Evolutionary conservation across 2,797 vertebrate species (phyloP), one percentile per base, ranked within the genome.

Genomic region (Scarus forsteni): DNA sequence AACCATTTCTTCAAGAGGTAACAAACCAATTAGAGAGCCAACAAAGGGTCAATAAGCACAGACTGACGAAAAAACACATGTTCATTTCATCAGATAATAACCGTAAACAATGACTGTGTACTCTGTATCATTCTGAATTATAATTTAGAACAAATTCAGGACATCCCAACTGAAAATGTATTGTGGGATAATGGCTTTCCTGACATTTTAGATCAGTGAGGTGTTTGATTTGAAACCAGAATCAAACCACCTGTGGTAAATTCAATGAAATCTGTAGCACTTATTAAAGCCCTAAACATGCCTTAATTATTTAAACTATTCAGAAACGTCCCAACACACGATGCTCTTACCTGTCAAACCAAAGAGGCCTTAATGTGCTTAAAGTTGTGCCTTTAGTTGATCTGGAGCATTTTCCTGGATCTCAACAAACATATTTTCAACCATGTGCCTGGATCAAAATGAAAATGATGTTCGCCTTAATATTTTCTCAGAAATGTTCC

Each of bases 281-380:
- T 93, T 93, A 90, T 10, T 60, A 69, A 88, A 80, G 66, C 67
- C 73, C 79, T 60, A 65, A 19, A 55, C 35, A 88, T 92, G 90
- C 89, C 91, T 91, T 92, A 77, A 73, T 79, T 55, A 62, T 79
- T 75, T 51, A 80, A 45, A 66, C 46, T 79, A 58, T 51, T 55
- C 65, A 75, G 74, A 62, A 85, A 56, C 16, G 35, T 79, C 80
- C 83, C 61, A 53, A 86, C 58, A 72, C 84, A 45, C 60, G 52
- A 81, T 86, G 85, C 81, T 91, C 85, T 89, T 84, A 83, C 60
- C 73, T 71, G 65, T 80, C 68, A 0, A 85, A 88, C 89, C 89
- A 91, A 92, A 91, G 89, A 90, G 56, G 55, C 65, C 54, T 54
- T 59, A 48, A 48, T 12, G 16, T n/a, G 16, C 15, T 42, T 43